Base-by-base conservation (phyloP, 2,797 vertebrate genomes). In the Scomberomorus guttatus region DNA sequence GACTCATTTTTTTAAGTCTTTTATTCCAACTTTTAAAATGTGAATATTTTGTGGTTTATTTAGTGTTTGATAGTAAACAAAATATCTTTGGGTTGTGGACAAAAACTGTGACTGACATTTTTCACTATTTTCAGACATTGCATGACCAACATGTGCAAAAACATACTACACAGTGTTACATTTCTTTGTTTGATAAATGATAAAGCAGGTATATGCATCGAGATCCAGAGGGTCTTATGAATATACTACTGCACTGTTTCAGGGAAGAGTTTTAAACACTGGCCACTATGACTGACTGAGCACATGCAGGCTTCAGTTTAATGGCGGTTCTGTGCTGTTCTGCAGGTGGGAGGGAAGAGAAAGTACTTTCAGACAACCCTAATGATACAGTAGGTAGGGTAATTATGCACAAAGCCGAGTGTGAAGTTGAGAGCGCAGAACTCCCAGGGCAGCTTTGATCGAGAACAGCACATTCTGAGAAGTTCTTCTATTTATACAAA, bases 381-480 rank as follows among this genome's bases (percentile, higher is more conserved):
- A 66, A 69, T 62, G 57, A 69, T 55, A 56, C 50, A 70, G 42
- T 37, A 20, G 15, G 12, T 25, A 65, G 25, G 39, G 27, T 64
- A 60, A 77, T 84, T 60, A 75, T 61, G 34, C 54, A 78, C 62
- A 56, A 65, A 77, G 52, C 27, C 56, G 56, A 52, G 67, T 56
- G 44, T 66, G 69, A 44, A 65, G 42, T 37, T 57, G 29, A 68
- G 69, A 76, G 59, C 15, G 12, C 66, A 77, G n/a, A 55, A 27
- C 46, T 77, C 4, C 44, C 2, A 56, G 57, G 0, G 32, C 18
- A 27, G n/a, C 59, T 58, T 37, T 80, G 56, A 82, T 60, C 0
- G 2, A 65, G 82, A 81, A 79, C 73, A 63, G 59, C 44, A 72
- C 69, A 48, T 68, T 82, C 75, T 5, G 14, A 79, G 18, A 65